These are phyloP conservation scores for Percopsis omiscomaycus DNA, from an alignment of 2,797 vertebrate species.

Conservation along the genomic window DNA sequence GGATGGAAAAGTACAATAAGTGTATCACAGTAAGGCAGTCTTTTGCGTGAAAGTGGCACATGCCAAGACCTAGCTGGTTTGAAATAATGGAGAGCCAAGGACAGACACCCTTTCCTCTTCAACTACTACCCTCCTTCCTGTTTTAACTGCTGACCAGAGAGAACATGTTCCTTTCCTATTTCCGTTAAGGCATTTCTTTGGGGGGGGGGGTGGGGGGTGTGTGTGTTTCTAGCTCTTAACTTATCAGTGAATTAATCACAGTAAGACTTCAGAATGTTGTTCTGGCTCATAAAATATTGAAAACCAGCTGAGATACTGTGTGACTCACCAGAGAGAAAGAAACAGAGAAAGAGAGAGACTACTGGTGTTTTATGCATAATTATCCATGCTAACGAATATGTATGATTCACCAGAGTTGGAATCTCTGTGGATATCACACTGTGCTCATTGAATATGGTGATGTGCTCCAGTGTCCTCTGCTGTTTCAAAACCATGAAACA, in stretches of 20 bases:
- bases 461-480: conserved; percentile 20
- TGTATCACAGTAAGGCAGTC: too few relatives aligned
- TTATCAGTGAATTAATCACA: not conserved
- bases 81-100: not conserved
- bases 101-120: not conserved
- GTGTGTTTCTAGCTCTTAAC: not conserved
- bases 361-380: conserved; percentile 17
- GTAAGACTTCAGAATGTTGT: conserved; percentile 19
- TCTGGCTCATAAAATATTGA: conserved; percentile 48
- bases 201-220: not conserved
- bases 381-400: conserved; percentile 55
- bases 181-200: not conserved
- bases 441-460: conserved; percentile 27
- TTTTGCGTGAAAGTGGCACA: too few relatives aligned
- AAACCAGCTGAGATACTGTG: conserved; percentile 13
- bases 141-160: conserved; percentile 25
- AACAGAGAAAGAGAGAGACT: too few relatives aligned
- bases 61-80: not conserved
- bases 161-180: not conserved
- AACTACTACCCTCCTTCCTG: conserved; percentile 42
- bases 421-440: conserved; percentile 30
- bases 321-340: conserved; percentile 34
- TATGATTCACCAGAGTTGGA: conserved; percentile 34
- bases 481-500: conserved; percentile 1
- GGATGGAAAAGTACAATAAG: not conserved